phyloP scores from a whole-genome alignment of 1,140 invertebrate species.

The Diabrotica undecimpunctata region DNA sequence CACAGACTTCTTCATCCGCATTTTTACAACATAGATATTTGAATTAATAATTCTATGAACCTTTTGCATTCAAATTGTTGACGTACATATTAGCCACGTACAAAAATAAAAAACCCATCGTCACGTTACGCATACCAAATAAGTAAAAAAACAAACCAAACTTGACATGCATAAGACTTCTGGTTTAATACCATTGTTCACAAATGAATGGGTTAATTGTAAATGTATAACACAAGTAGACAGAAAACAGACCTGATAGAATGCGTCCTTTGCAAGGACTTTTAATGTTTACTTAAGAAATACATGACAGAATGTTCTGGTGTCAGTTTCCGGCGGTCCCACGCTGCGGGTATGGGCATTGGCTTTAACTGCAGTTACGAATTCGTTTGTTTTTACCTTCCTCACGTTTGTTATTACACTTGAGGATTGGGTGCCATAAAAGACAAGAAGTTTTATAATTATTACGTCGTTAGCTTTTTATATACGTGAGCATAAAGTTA shows the following conservation, averaged over 20 bases:
- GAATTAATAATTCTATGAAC: too few relatives aligned
- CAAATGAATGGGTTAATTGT: conserved; percentile 31
- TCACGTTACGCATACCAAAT: neutral
- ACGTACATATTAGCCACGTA: neutral
- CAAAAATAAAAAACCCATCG: neutral
- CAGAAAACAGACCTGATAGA: conserved; percentile 27
- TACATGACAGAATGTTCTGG: conserved; percentile 26
- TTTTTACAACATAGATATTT: too few relatives aligned
- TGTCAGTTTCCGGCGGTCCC: conserved; percentile 9
- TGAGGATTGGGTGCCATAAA: too few relatives aligned
- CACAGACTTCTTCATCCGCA: too few relatives aligned
- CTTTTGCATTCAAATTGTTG: too few relatives aligned
- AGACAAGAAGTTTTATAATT: too few relatives aligned
- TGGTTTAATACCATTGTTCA: conserved; percentile 29
- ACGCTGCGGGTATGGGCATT: neutral
- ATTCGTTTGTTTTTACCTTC: too few relatives aligned
- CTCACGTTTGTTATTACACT: too few relatives aligned
- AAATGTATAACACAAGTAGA: conserved; percentile 31
- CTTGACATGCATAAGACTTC: conserved; percentile 23
- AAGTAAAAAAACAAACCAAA: conserved; percentile 17
- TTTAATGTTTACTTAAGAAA: conserved; percentile 32
- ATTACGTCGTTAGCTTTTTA: too few relatives aligned
- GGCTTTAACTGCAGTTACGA: too few relatives aligned
- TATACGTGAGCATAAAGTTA: too few relatives aligned
- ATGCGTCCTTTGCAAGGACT: conserved; percentile 40